These are phyloP conservation scores for Heliconius nattereri DNA, from an alignment of 1,140 invertebrate species.

Conservation along the genomic window DNA sequence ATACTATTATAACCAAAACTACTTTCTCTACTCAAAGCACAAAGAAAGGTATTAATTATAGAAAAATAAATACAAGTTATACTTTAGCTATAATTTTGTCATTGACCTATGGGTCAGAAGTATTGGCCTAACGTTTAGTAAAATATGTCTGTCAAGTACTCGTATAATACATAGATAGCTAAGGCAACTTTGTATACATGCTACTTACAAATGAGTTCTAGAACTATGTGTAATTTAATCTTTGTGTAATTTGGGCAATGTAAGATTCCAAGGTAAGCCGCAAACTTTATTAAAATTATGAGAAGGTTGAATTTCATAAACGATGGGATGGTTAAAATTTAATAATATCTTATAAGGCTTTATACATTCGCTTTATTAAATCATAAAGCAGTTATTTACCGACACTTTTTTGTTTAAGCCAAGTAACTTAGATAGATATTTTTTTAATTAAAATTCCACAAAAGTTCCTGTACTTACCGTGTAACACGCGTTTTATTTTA, in stretches of 20 bases:
- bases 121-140: neutral
- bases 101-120: neutral
- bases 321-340: slow-evolving; percentile 5
- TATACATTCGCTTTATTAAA: slow-evolving; percentile 15
- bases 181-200: neutral
- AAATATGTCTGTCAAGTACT: neutral
- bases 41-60: too few relatives aligned
- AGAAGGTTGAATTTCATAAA: slow-evolving; percentile 9
- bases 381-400: neutral
- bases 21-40: too few relatives aligned
- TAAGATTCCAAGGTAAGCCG: slow-evolving; percentile 4
- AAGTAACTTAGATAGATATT: neutral
- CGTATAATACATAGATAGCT: neutral
- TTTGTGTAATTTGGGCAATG: slow-evolving; percentile 14
- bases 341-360: slow-evolving; percentile 15
- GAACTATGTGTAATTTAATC: slow-evolving; percentile 18
- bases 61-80: too few relatives aligned
- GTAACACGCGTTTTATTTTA: too few relatives aligned
- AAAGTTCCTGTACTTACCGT: neutral
- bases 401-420: neutral
- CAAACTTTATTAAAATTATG: slow-evolving; percentile 16
- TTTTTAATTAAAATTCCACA: neutral
- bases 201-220: slow-evolving; percentile 8
- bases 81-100: neutral
- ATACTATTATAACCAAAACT: too few relatives aligned